Evolutionary conservation across 2,888 invertebrate species (phyloP).

Genomic region (Pheosia tremula): DNA sequence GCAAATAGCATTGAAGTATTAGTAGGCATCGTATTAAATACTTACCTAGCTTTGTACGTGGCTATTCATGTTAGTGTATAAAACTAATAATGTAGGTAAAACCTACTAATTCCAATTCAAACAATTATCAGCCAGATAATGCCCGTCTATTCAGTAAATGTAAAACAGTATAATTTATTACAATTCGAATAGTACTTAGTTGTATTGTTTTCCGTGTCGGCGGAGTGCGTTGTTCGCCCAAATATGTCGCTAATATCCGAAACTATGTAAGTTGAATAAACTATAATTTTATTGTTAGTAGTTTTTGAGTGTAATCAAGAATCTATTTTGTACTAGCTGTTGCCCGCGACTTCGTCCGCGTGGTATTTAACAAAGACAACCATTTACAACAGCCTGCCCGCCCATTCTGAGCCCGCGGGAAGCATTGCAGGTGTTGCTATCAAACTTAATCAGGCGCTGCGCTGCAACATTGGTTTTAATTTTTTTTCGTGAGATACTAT

Average conservation of each 20-base stretch:
- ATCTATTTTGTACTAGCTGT: background rate
- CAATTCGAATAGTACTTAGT: slow-evolving; percentile 25
- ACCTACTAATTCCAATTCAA: slow-evolving; percentile 14
- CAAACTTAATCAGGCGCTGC: too few relatives aligned
- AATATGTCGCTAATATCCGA: slow-evolving; percentile 9
- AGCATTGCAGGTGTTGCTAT: too few relatives aligned
- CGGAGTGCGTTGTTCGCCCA: slow-evolving; percentile 4
- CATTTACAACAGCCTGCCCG: too few relatives aligned
- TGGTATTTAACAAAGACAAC: too few relatives aligned
- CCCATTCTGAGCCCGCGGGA: too few relatives aligned
- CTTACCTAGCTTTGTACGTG: too few relatives aligned
- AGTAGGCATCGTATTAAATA: too few relatives aligned
- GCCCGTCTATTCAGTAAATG: slow-evolving; percentile 23
- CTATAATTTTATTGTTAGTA: slow-evolving; percentile 16
- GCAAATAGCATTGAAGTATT: too few relatives aligned
- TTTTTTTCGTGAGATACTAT: too few relatives aligned
- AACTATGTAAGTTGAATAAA: slow-evolving; percentile 11
- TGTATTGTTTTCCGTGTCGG: slow-evolving; percentile 17
- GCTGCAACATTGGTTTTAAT: too few relatives aligned
- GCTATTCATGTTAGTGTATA: background rate
- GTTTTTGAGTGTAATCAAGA: background rate
- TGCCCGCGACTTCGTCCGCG: too few relatives aligned
- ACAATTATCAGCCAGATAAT: slow-evolving; percentile 23
- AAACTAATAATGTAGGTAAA: slow-evolving; percentile 1
- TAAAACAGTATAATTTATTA: slow-evolving; percentile 29